phyloP scores from a whole-genome alignment of 1,140 invertebrate genomes.

The Apis mellifera region DNA sequence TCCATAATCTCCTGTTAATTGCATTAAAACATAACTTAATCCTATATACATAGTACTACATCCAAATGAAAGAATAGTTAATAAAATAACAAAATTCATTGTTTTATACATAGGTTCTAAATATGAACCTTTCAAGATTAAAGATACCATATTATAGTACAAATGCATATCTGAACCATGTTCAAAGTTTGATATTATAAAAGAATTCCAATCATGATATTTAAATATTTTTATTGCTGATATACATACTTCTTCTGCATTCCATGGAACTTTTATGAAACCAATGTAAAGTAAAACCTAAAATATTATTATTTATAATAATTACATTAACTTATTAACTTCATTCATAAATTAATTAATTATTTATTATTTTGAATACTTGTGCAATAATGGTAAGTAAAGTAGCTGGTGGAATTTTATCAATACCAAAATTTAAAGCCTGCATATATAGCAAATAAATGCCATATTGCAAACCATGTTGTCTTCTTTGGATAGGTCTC shows the following conservation, averaged over 20 bases:
- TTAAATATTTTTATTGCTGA: conserved; percentile 83
- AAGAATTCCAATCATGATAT: conserved; percentile 82
- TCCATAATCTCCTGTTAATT: conserved; percentile 76
- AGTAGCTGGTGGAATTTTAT: conserved; percentile 85
- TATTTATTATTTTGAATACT: too few relatives aligned
- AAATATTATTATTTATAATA: conserved; percentile 40
- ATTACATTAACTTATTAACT: background rate
- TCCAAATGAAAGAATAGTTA: conserved; percentile 82
- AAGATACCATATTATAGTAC: conserved; percentile 89
- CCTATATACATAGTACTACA: conserved; percentile 83
- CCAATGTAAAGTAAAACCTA: conserved; percentile 81
- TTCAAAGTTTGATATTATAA: conserved; percentile 85
- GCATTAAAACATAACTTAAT: conserved; percentile 75
- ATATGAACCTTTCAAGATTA: conserved; percentile 85
- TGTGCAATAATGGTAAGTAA: conserved; percentile 81
- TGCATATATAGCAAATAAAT: conserved; percentile 73
- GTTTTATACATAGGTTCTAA: conserved; percentile 84
- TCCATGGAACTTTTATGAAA: conserved; percentile 82
- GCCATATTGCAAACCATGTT: conserved; percentile 74
- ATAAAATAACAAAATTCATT: conserved; percentile 83
- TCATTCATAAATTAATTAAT: conserved; percentile 19
- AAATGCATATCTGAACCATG: conserved; percentile 89
- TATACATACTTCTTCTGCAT: conserved; percentile 83
- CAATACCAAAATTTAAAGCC: conserved; percentile 81
- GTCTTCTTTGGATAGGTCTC: conserved; percentile 73